Percentiles rank a stretch among this genome's conserved stretches.
Evolutionary conservation across 1,140 invertebrate genomes (phyloP).

Genomic region (Tetraneura akinire): DNA sequence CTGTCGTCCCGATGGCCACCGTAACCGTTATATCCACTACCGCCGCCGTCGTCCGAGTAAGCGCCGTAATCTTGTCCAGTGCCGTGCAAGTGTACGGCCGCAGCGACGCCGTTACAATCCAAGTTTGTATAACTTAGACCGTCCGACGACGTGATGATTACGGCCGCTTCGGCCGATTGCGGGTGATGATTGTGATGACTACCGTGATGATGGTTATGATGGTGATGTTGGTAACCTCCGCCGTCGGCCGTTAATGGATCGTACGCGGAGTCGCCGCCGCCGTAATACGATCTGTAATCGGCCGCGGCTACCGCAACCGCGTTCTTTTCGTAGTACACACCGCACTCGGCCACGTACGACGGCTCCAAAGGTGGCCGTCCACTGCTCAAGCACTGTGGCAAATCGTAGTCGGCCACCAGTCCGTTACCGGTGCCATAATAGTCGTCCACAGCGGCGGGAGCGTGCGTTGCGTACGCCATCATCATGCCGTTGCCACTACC

Average conservation of each 20-base stretch:
- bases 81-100: constrained; percentile 3
- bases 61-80: constrained; percentile 49
- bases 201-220: constrained; percentile 31
- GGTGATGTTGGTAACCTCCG: constrained; percentile 1
- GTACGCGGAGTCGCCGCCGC: not conserved
- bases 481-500: not conserved
- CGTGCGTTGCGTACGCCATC: constrained; percentile 19
- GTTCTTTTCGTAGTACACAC: constrained; percentile 36
- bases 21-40: not conserved
- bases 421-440: constrained; percentile 22
- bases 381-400: constrained; percentile 24
- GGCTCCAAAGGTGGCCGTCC: constrained; percentile 4
- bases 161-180: constrained; percentile 47
- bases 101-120: constrained; percentile 65
- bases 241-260: not conserved
- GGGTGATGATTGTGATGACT: constrained; percentile 35
- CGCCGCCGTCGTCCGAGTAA: constrained; percentile 49
- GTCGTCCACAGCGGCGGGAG: not conserved
- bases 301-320: not conserved
- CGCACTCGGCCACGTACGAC: constrained; percentile 22
- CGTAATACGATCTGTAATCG: constrained; percentile 24
- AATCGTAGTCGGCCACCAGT: constrained; percentile 27
- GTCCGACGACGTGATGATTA: constrained; percentile 79
- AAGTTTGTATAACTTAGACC: constrained; percentile 88
- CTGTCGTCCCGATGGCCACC: constrained; percentile 21